These are phyloP conservation scores for Mya arenaria DNA, from an alignment of 1,140 invertebrate species.

Conservation along the genomic window DNA sequence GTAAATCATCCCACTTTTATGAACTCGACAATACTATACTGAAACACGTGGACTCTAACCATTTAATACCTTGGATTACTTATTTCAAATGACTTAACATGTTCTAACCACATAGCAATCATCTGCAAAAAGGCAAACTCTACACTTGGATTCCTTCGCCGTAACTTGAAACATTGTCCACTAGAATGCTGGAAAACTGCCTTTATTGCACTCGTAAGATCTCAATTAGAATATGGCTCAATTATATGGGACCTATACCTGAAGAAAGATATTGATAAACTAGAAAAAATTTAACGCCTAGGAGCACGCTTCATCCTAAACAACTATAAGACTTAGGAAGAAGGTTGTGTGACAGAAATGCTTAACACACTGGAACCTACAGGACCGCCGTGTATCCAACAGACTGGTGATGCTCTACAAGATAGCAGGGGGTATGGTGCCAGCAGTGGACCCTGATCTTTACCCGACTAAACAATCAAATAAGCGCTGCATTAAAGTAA, in stretches of 20 bases:
- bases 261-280: conserved; percentile 9
- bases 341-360: too few relatives aligned
- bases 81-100: conserved; percentile 22
- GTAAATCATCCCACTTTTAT: conserved; percentile 15
- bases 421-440: too few relatives aligned
- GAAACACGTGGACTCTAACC: background rate
- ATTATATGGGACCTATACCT: conserved; percentile 41
- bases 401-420: too few relatives aligned
- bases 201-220: conserved; percentile 43
- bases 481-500: too few relatives aligned
- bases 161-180: conserved; percentile 27
- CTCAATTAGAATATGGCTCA: conserved; percentile 17
- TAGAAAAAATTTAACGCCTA: conserved; percentile 34
- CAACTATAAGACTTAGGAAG: too few relatives aligned
- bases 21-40: background rate
- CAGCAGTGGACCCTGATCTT: too few relatives aligned
- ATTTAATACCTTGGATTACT: conserved; percentile 35
- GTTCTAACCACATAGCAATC: conserved; percentile 22
- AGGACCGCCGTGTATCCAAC: too few relatives aligned
- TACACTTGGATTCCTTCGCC: conserved; percentile 44
- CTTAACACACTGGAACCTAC: too few relatives aligned
- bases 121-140: conserved; percentile 42
- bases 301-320: conserved; percentile 25
- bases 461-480: too few relatives aligned
- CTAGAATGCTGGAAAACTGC: conserved; percentile 17